Evolutionary conservation across 2,113 vertebrate genomes (phyloP), one percentile per base, ranked within the genome.

Genomic region (Nesospiza acunhae): DNA sequence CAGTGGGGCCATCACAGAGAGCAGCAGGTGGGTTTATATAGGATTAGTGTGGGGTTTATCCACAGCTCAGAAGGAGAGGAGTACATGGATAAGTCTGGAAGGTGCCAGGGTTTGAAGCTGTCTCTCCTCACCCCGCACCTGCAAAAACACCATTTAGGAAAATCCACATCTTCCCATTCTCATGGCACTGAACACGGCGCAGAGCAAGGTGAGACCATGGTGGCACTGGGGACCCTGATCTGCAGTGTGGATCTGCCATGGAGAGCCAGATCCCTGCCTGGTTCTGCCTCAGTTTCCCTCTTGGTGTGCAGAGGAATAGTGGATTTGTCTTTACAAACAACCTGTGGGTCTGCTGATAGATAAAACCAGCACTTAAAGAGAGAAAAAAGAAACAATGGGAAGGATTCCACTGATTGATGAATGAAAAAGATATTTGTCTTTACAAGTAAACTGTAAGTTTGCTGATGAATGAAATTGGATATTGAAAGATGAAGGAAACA

Each of bases 1-100:
- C n/a, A 11, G 24, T 10, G 60, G 59, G 81, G 41, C 55, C 0
- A 1, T 12, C 78, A 6, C 0, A 0, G 31, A 17, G 41, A 64
- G 83, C 66, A 55, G 75, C 72, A 31, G 70, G 83, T 20, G 19
- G 41, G 35, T 42, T 73, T 56, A 0, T 20, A 2, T 0, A 0
- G 62, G 83, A 8, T 74, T 42, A 49, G 5, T 12, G 0, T 2
- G 35, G 13, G 72, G 47, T 55, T 86, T 47, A 15, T 3, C 53
- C 84, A 6, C 49, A 44, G 84, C 41, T 35, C 42, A 37, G 69
- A 58, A 31, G 84, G 41, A 52, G 22, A 1, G 17, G 72, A 69
- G 37, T 1, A 18, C 33, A 8, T 0, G 26, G 81, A 0, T 22
- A 12, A 31, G 2, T 2, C 59, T 62, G 68, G 68, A 35, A 31